Evolutionary conservation across 2,113 vertebrate genomes (phyloP).

Genomic region (Raja brachyura): DNA sequence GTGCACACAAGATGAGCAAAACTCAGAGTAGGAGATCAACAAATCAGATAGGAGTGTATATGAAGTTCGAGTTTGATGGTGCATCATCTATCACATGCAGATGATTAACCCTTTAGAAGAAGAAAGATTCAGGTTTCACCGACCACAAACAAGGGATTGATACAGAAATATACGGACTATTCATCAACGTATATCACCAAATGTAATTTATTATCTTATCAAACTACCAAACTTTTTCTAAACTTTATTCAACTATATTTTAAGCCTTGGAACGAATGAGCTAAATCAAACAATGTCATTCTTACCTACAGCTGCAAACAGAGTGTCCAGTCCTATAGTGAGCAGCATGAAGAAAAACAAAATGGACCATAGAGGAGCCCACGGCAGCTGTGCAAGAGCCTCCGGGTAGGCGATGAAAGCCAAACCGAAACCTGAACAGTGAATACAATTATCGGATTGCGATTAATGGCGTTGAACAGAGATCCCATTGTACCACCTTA

Average conservation of each 20-base stretch:
- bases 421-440: slow-evolving; percentile 74
- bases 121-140: neutral
- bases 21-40: too few relatives aligned
- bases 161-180: neutral
- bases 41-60: too few relatives aligned
- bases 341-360: slow-evolving; percentile 94
- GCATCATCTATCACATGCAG: neutral
- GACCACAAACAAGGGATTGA: neutral
- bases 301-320: slow-evolving; percentile 85
- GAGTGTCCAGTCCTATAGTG: slow-evolving; percentile 83
- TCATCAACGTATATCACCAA: neutral
- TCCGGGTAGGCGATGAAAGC: slow-evolving; percentile 91
- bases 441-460: neutral
- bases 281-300: slow-evolving; percentile 35
- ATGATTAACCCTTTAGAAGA: neutral
- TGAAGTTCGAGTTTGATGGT: too few relatives aligned
- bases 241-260: neutral
- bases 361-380: slow-evolving; percentile 82
- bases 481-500: neutral
- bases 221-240: neutral
- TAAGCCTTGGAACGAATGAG: neutral
- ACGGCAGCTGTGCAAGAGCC: slow-evolving; percentile 75
- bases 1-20: too few relatives aligned
- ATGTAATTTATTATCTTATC: neutral
- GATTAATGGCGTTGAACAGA: neutral